Evolutionary conservation across 2,797 vertebrate genomes (phyloP), one percentile per base, ranked within the genome.

Genomic region (Erpetoichthys calabaricus): DNA sequence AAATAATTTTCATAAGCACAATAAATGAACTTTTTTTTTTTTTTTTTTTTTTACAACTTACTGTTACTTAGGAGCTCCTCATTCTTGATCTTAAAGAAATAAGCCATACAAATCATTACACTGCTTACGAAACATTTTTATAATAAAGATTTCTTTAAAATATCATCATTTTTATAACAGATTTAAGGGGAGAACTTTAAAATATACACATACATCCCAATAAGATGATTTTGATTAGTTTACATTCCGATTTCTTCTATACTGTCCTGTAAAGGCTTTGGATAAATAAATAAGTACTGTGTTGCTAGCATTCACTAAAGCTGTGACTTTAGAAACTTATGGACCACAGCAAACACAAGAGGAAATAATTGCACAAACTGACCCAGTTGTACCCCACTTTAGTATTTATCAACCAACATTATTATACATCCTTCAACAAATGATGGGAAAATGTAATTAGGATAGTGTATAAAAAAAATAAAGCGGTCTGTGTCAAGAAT

Each of bases 261-360:
- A 56, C 58, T 45, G 76, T 2, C 84, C 79, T 80, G 74, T 90
- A 88, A 68, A 90, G 83, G 84, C 89, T 90, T 92, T 88, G 88
- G 85, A 86, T 89, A 86, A 88, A 88, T 89, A 89, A 90, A 88
- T 86, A 76, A 88, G 72, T 76, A 82, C 76, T 77, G 75, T 73
- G 84, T 84, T 58, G 60, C 68, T 79, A 66, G n/a, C 60, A 25
- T 66, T 75, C 83, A 85, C 76, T 75, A 77, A 72, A 81, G 82
- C 85, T 77, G 77, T 77, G 45, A 67, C 73, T 72, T 68, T 63
- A 65, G 66, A 5, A 45, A 64, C 59, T 73, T 70, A 57, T 68
- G 69, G 73, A 61, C 60, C 70, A 73, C 68, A 52, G 59, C 63
- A 71, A 47, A 51, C 47, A 61, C 59, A 67, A 60, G 56, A 75